Conservation (phyloP, 2,888 invertebrate species). For the Macrophya alboannulata region DNA sequence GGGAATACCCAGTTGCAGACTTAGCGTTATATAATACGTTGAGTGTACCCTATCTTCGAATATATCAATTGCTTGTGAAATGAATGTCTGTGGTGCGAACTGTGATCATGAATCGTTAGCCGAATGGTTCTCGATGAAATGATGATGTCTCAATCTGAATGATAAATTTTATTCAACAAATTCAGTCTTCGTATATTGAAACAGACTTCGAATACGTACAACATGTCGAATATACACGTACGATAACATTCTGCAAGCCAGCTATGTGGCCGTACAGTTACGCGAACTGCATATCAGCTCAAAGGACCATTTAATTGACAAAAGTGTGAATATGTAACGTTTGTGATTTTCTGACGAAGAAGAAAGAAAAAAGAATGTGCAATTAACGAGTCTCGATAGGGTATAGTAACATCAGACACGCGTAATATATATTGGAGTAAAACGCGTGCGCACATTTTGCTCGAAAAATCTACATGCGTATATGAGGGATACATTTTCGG, state of each 20-base stretch:
- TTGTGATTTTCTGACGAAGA: neutral
- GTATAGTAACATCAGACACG: neutral
- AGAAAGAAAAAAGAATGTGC: neutral
- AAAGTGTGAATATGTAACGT: neutral
- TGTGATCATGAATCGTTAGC: neutral
- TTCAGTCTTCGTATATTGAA: neutral
- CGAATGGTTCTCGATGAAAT: neutral
- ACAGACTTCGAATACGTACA: neutral
- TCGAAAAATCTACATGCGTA: neutral
- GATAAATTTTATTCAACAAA: neutral
- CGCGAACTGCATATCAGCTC: neutral
- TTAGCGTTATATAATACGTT: constrained; percentile 19
- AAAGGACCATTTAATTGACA: neutral
- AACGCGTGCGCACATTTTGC: constrained; percentile 12
- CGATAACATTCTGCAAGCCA: neutral
- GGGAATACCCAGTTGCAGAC: neutral
- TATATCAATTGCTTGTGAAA: constrained; percentile 21
- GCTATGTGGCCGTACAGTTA: too few species aligned
- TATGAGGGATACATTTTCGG: neutral
- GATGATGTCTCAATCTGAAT: neutral
- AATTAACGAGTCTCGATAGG: neutral
- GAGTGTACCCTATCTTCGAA: neutral
- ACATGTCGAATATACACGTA: neutral
- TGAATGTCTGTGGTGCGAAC: neutral
- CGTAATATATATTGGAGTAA: neutral